Percentiles rank a stretch among this genome's conserved stretches.
phyloP scores from a whole-genome alignment of 2,888 invertebrate genomes.

The Limnephilus rhombicus region DNA sequence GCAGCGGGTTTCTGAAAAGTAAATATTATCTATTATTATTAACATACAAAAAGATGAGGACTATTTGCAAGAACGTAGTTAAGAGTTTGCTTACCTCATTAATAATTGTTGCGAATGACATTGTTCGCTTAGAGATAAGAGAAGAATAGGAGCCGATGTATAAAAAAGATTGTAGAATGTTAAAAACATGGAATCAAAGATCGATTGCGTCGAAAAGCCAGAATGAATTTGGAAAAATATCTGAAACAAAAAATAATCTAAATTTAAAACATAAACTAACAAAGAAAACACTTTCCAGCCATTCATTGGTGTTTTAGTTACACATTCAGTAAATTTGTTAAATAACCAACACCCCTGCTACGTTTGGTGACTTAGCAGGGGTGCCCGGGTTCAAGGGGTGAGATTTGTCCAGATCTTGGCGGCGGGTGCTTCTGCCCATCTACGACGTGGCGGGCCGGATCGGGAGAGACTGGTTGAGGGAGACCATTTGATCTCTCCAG shows the following conservation, averaged over 20 bases:
- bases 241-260: constrained; percentile 70
- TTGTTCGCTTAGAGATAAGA: constrained; percentile 87
- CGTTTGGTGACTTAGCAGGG: no score
- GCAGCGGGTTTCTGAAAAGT: constrained; percentile 79
- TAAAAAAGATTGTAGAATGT: constrained; percentile 88
- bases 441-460: no score
- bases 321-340: no score
- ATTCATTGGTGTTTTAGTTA: no score
- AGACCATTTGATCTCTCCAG: no score
- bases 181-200: constrained; percentile 87
- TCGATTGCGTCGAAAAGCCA: constrained; percentile 80
- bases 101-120: constrained; percentile 78
- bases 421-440: no score
- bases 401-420: no score
- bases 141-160: constrained; percentile 85
- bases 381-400: no score
- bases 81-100: constrained; percentile 71
- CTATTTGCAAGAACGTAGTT: neutral
- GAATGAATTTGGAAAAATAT: constrained; percentile 78
- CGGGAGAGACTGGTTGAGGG: no score
- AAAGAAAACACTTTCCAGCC: no score
- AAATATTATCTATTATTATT: neutral
- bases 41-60: neutral
- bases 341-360: no score
- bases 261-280: no score